A percentile compares a stretch with the other conserved stretches of the same genome.
Conservation (phyloP, 2,113 vertebrate species). For the Myiozetetes cayanensis region DNA sequence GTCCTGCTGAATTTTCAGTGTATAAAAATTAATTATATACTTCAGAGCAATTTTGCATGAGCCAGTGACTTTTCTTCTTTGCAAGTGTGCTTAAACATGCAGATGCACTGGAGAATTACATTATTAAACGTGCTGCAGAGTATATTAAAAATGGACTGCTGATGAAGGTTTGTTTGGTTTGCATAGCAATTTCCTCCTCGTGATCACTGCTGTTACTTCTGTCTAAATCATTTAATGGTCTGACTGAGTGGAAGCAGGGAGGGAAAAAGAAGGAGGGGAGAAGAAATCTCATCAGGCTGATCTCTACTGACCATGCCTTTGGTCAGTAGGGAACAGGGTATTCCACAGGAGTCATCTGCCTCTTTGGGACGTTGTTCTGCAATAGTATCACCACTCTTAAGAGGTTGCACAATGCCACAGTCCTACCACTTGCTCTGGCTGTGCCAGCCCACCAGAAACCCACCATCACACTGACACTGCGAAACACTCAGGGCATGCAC, state of each 20-base stretch:
- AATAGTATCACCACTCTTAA: background rate
- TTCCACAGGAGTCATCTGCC: background rate
- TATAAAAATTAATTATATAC: background rate
- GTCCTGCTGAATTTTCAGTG: background rate
- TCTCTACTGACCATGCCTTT: background rate
- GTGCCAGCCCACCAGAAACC: background rate
- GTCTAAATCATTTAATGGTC: conserved; percentile 7
- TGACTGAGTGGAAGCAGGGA: background rate
- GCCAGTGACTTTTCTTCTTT: background rate
- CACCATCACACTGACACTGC: background rate
- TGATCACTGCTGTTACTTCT: background rate
- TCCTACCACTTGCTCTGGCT: background rate
- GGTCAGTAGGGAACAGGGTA: background rate
- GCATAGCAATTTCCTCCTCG: conserved; percentile 10
- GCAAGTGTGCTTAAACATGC: conserved; percentile 13
- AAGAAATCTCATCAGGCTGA: background rate
- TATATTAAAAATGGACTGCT: background rate
- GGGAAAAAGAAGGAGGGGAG: background rate
- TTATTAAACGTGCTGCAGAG: background rate
- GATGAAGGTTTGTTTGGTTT: conserved; percentile 11
- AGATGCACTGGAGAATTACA: conserved; percentile 7
- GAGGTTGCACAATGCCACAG: background rate
- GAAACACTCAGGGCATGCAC: background rate
- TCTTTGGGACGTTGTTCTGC: background rate
- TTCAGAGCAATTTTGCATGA: background rate